Evolutionary conservation across 1,140 invertebrate genomes (phyloP).

Genomic region (Bombus vancouverensis): DNA sequence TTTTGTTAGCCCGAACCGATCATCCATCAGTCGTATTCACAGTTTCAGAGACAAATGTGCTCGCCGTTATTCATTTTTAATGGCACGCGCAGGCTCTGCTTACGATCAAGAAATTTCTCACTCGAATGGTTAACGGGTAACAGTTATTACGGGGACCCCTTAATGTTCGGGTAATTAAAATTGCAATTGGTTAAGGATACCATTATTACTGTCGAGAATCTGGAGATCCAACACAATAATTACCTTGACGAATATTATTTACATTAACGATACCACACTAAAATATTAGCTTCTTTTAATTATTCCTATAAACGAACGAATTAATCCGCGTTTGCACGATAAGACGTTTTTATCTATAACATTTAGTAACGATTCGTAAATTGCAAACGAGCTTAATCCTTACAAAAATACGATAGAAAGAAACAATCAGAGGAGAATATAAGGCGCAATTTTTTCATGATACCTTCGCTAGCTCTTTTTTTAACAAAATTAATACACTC

Average conservation of each 20-base stretch:
- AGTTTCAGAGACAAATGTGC: not conserved
- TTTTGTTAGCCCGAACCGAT: not conserved
- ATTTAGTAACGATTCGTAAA: not conserved
- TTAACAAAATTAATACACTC: too few relatives aligned
- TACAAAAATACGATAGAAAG: not conserved
- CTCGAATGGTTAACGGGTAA: conserved; percentile 7
- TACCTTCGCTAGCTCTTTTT: not conserved
- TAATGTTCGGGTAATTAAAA: conserved; percentile 22
- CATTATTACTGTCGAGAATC: not conserved
- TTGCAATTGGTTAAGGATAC: not conserved
- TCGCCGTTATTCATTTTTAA: conserved; percentile 21
- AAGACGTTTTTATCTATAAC: not conserved
- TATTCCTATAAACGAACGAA: not conserved
- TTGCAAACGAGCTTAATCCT: not conserved
- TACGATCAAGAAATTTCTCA: conserved; percentile 17
- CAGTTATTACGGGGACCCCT: not conserved
- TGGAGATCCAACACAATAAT: not conserved
- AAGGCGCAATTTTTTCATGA: too few relatives aligned
- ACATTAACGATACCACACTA: not conserved
- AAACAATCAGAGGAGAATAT: not conserved
- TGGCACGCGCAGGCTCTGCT: not conserved
- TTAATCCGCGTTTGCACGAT: not conserved
- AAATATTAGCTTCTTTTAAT: not conserved
- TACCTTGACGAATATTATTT: not conserved
- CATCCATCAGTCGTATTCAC: not conserved